Conservation (phyloP, 2,888 invertebrate genomes). For the Nasonovia ribisnigri region DNA sequence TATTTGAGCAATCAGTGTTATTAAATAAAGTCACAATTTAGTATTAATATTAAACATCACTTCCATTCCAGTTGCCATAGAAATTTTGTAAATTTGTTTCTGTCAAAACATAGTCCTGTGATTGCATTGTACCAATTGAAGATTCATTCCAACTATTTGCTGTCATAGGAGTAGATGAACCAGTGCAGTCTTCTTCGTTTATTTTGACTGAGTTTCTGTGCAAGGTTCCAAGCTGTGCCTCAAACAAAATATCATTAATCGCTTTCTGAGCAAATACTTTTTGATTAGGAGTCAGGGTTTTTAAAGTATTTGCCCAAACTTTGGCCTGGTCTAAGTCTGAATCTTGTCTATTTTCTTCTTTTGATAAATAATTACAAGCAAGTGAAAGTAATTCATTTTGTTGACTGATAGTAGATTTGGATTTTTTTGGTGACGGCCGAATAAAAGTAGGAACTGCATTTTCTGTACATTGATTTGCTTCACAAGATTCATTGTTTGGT, state of each 20-base stretch:
- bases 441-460: slow-evolving; percentile 1
- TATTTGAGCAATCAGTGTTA: slow-evolving; percentile 17
- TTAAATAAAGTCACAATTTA: slow-evolving; percentile 15
- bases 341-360: slow-evolving; percentile 3
- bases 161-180: neutral
- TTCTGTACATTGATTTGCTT: neutral
- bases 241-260: slow-evolving; percentile 16
- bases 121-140: slow-evolving; percentile 3
- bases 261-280: slow-evolving; percentile 35
- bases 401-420: neutral
- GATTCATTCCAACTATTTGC: slow-evolving; percentile 2
- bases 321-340: neutral
- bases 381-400: slow-evolving; percentile 41
- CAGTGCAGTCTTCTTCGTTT: neutral
- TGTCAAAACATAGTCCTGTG: slow-evolving; percentile 18
- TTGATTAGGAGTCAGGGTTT: neutral
- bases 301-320: slow-evolving; percentile 21
- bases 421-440: neutral
- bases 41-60: slow-evolving; percentile 22
- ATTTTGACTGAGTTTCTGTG: slow-evolving; percentile 29
- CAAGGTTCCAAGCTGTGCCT: slow-evolving; percentile 10
- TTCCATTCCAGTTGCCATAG: neutral
- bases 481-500: slow-evolving; percentile 9
- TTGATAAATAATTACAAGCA: neutral
- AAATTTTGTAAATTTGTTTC: slow-evolving; percentile 6